phyloP scores from a whole-genome alignment of 2,888 invertebrate species.

The Corbicula japonica region DNA sequence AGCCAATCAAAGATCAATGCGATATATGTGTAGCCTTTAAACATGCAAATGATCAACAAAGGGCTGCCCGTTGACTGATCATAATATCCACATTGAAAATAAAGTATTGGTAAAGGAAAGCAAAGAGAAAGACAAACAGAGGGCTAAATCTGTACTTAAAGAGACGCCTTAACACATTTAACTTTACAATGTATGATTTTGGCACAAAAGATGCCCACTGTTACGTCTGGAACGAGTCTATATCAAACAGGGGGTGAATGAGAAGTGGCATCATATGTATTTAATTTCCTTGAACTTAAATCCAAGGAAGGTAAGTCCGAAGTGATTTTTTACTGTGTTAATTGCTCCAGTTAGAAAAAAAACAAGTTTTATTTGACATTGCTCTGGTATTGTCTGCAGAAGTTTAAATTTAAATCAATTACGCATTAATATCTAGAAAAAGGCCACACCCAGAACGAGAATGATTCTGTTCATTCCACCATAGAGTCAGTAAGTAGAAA shows the following conservation, averaged over 20 bases:
- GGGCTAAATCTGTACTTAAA: slow-evolving; percentile 5
- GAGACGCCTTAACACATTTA: slow-evolving; percentile 5
- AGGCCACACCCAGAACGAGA: no score
- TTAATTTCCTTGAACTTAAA: not conserved
- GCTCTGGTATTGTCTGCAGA: no score
- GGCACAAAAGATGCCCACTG: slow-evolving; percentile 7
- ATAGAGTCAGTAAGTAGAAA: no score
- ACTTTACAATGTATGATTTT: slow-evolving; percentile 10
- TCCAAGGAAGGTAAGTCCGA: slow-evolving; percentile 6
- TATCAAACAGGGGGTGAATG: slow-evolving; percentile 17
- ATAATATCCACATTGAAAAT: slow-evolving; percentile 23
- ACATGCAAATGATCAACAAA: slow-evolving; percentile 1
- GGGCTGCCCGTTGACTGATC: not conserved
- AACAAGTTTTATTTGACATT: no score
- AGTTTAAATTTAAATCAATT: no score
- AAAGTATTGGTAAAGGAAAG: slow-evolving; percentile 10
- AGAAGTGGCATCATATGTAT: slow-evolving; percentile 3
- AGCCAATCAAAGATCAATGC: slow-evolving; percentile 30
- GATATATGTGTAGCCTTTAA: slow-evolving; percentile 12
- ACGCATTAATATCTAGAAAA: no score
- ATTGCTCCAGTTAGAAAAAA: no score
- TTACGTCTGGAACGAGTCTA: slow-evolving; percentile 2
- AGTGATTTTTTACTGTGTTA: slow-evolving; percentile 11
- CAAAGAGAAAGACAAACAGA: slow-evolving; percentile 24
- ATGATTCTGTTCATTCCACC: no score